Evolutionary conservation across 1,140 invertebrate genomes (phyloP).

Genomic region (Tigriopus japonicus): DNA sequence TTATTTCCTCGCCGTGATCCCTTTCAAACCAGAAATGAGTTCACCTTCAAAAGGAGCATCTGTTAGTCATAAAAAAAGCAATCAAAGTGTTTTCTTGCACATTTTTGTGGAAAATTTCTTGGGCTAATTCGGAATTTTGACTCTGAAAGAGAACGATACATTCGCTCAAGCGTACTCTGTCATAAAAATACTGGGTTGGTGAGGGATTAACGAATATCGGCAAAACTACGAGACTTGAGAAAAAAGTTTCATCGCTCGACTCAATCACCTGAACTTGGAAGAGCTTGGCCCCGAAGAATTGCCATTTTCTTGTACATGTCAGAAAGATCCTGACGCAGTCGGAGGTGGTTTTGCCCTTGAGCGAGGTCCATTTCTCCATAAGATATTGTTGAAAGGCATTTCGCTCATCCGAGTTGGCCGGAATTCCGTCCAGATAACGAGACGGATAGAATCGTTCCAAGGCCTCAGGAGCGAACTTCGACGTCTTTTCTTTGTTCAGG

Average conservation of each 20-base stretch:
- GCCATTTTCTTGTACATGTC: slow-evolving; percentile 86
- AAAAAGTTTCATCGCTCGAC: too few relatives aligned
- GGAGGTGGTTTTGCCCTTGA: slow-evolving; percentile 57
- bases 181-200: too few relatives aligned
- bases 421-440: slow-evolving; percentile 43
- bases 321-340: slow-evolving; percentile 89
- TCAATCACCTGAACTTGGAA: slow-evolving; percentile 48
- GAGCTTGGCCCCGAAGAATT: slow-evolving; percentile 77
- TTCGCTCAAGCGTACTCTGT: too few relatives aligned
- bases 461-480: slow-evolving; percentile 28
- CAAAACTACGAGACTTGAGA: too few relatives aligned
- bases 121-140: too few relatives aligned
- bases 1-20: neutral
- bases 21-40: too few relatives aligned
- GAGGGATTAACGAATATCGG: too few relatives aligned
- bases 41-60: too few relatives aligned
- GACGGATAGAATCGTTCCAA: slow-evolving; percentile 78
- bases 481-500: slow-evolving; percentile 34
- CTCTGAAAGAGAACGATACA: too few relatives aligned
- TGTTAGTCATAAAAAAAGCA: too few relatives aligned
- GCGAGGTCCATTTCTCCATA: slow-evolving; percentile 66
- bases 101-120: too few relatives aligned
- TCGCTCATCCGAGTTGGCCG: neutral
- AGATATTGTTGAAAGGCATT: slow-evolving; percentile 24
- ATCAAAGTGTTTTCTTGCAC: too few relatives aligned